Percentiles rank a stretch among this genome's conserved stretches.
Conservation (phyloP, 2,113 vertebrate genomes). For the Sisor rabdophorus region DNA sequence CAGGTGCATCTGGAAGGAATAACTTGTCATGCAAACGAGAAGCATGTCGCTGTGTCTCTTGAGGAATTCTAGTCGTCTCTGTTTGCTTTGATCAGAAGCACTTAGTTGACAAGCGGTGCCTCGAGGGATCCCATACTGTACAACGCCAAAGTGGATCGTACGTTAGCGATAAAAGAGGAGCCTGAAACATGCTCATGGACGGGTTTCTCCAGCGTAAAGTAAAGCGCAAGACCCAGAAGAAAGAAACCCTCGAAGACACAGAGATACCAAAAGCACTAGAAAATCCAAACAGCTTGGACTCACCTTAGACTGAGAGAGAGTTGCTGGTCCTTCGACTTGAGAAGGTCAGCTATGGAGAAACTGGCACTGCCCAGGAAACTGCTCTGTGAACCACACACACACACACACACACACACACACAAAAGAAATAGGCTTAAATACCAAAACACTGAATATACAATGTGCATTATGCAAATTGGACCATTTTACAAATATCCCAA, state of each 20-base stretch:
- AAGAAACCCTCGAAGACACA: too few relatives aligned
- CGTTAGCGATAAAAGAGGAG: neutral
- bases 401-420: neutral
- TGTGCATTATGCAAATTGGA: neutral
- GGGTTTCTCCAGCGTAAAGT: neutral
- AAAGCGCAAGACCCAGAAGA: neutral
- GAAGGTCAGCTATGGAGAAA: slow-evolving; percentile 84
- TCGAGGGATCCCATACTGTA: slow-evolving; percentile 19
- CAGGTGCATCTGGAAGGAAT: neutral
- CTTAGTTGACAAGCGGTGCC: slow-evolving; percentile 27
- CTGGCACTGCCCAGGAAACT: slow-evolving; percentile 86
- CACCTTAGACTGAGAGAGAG: slow-evolving; percentile 88
- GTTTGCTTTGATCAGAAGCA: slow-evolving; percentile 26
- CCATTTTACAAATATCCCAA: neutral
- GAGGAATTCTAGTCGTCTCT: slow-evolving; percentile 9
- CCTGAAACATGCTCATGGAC: neutral
- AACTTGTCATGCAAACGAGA: neutral
- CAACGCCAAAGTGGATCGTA: neutral
- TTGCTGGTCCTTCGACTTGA: slow-evolving; percentile 86
- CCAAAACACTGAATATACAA: neutral
- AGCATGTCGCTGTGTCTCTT: neutral
- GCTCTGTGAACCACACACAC: slow-evolving; percentile 68
- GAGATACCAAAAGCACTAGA: neutral
- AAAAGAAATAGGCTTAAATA: neutral
- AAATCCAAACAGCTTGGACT: slow-evolving; percentile 47